Conservation (phyloP, 2,113 vertebrate species). For the Pavo muticus region DNA sequence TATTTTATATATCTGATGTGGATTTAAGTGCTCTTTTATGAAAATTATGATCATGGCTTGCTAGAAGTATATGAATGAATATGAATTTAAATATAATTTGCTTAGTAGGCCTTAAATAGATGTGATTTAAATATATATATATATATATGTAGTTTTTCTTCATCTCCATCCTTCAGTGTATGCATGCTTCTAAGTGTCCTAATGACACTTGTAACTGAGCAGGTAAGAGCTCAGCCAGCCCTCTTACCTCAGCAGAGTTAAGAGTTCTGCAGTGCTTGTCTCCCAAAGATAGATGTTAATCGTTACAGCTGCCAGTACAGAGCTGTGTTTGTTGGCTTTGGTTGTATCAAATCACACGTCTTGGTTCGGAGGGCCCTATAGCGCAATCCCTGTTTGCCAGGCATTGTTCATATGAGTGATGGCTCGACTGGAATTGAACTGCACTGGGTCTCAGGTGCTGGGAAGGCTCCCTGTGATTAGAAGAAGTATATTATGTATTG, state of each 20-base stretch:
- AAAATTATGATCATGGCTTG: background rate
- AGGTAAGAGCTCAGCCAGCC: background rate
- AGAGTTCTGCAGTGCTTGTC: background rate
- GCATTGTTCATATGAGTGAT: background rate
- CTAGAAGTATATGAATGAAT: background rate
- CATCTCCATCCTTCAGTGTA: background rate
- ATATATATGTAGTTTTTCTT: background rate
- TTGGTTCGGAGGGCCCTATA: accelerated
- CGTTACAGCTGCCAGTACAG: background rate
- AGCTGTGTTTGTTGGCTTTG: background rate
- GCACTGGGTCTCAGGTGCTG: background rate
- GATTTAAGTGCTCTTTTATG: background rate
- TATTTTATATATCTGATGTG: background rate
- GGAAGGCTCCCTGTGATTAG: background rate
- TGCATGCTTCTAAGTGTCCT: background rate
- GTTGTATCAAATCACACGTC: background rate
- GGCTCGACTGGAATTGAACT: background rate
- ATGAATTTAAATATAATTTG: background rate
- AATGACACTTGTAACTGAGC: background rate
- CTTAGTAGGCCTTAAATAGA: background rate
- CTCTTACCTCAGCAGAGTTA: background rate
- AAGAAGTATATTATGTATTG: background rate
- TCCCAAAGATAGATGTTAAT: accelerated
- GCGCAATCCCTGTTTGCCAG: background rate
- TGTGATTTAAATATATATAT: background rate